Evolutionary conservation across 2,888 invertebrate genomes (phyloP).

Genomic region (Macrosoma leucophasiata): DNA sequence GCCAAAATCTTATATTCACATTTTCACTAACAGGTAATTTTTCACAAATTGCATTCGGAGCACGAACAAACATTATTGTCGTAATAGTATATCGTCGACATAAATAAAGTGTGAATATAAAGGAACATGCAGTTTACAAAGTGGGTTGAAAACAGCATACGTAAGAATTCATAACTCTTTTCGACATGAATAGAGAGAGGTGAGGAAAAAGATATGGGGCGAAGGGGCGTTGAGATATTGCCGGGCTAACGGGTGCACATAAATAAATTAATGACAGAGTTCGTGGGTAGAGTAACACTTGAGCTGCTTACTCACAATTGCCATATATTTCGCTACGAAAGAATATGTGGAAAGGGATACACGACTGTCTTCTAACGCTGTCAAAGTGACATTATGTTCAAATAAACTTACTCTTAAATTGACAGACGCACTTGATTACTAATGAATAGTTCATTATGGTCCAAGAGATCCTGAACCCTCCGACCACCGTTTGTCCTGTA

Average conservation of each 20-base stretch:
- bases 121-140: slow-evolving; percentile 3
- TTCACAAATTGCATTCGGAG: not conserved
- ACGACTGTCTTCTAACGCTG: not conserved
- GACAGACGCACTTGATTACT: not conserved
- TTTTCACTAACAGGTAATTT: not conserved
- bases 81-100: not conserved
- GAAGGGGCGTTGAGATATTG: slow-evolving; percentile 13
- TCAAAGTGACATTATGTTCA: not conserved
- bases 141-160: slow-evolving; percentile 9
- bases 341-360: not conserved
- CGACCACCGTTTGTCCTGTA: no score
- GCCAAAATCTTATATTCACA: not conserved
- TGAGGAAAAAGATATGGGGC: slow-evolving; percentile 5
- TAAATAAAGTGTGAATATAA: slow-evolving; percentile 10
- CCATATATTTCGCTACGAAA: slow-evolving; percentile 1
- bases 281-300: slow-evolving; percentile 2
- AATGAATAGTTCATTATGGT: not conserved
- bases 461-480: no score
- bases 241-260: slow-evolving; percentile 3
- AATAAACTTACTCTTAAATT: not conserved
- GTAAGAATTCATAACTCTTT: slow-evolving; percentile 13
- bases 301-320: no score
- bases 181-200: slow-evolving; percentile 7
- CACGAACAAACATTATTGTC: not conserved
- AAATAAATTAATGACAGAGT: slow-evolving; percentile 12